Evolutionary conservation across 30 jellyfish, hydroid and myxozoan genomes (phyloP), one percentile per base, ranked within the genome.

Genomic region (Aurelia coerulea): DNA sequence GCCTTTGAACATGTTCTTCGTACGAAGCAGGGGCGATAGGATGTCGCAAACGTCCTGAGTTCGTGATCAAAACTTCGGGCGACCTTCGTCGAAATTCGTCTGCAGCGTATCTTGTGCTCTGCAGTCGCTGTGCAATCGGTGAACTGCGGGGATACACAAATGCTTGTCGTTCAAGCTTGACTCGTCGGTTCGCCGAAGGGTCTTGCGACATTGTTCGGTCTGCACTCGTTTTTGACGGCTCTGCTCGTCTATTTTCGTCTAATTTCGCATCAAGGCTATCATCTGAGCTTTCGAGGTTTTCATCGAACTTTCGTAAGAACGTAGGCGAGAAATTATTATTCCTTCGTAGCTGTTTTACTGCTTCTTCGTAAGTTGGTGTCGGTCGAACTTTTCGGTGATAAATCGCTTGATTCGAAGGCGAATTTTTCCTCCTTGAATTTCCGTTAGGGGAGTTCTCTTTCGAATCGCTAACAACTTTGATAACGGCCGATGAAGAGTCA

Each of bases 21-120:
- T 94, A 94, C 29, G 92, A 70, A 35, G 96, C 33, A 10, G 99
- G 97, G 56, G 97, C 94, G 34, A 81, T 87, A 6, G 97, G 99
- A 15, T 90, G 97, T 12, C 96, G 96, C 56, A 91, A 91, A 35
- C 90, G 79, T 50, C 90, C 97, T 32, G 90, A 81, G 35, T 72
- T 51, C 10, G 91, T 64, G 70, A 89, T 74, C 1, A 73, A 65
- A 11, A 60, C 86, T 29, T 89, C 92, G 13, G 99, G 96, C 18
- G 97, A 58, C 29, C 35, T 62, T 52, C 62, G 68, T 18, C 88
- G 87, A 11, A 33, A 52, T 5, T 78, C 91, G 18, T 78, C 86
- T 10, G 86, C 85, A 0, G 83, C 63, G 64, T 65, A 78, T 29
- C 65, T 88, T 6, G 70, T 51, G 35, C 81, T 78, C 41, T 65